Conservation (phyloP, 30 jellyfish, hydroid and myxozoan species). For the Clytia hemisphaerica region DNA sequence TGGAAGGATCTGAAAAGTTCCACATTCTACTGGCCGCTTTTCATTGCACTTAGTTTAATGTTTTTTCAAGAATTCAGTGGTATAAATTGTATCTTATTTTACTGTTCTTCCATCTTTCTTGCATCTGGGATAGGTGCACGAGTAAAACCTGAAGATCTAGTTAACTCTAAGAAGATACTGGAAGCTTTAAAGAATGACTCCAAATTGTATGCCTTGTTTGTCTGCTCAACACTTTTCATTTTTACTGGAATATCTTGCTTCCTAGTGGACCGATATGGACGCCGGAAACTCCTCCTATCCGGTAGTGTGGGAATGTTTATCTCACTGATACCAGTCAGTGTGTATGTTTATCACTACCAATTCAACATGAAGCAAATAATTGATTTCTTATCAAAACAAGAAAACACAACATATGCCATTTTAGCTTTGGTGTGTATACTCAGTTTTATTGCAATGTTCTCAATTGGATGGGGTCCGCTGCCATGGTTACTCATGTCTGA, state of each 20-base stretch:
- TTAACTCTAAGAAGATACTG: too few relatives aligned
- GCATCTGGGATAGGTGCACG: background rate
- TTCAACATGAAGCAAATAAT: too few relatives aligned
- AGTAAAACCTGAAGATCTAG: too few relatives aligned
- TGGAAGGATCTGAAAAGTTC: background rate
- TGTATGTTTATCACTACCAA: too few relatives aligned
- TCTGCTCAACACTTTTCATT: background rate
- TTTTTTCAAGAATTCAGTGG: slow-evolving; percentile 6
- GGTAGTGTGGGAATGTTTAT: background rate
- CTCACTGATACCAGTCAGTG: background rate
- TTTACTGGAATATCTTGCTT: too few relatives aligned
- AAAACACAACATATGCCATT: too few relatives aligned
- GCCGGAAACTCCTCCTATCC: background rate
- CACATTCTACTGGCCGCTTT: background rate
- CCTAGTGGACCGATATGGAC: background rate
- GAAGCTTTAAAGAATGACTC: background rate
- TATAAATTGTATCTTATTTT: background rate
- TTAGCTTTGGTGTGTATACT: slow-evolving; percentile 58
- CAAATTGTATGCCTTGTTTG: background rate
- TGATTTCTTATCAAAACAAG: too few relatives aligned
- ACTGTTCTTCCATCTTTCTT: background rate
- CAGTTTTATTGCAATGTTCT: slow-evolving; percentile 49
- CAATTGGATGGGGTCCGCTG: slow-evolving; percentile 97
- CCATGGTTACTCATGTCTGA: slow-evolving; percentile 99
- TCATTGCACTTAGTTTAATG: background rate